Conservation (phyloP, 2,113 vertebrate species). For the Athene cunicularia region DNA sequence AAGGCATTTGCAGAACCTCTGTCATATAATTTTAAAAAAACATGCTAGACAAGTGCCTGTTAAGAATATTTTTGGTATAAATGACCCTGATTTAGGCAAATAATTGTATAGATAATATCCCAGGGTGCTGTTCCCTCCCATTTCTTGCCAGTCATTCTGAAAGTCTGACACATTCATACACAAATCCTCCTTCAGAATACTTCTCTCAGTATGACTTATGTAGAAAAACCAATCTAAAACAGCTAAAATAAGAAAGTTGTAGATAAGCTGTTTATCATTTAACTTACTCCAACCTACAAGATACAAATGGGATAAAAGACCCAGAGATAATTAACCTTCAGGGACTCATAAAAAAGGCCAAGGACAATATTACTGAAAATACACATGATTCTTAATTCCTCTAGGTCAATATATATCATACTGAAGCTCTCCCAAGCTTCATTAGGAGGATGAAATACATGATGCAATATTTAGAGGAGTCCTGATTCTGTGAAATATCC, state of each 20-base stretch:
- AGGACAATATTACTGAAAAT: background rate
- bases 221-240: background rate
- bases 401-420: background rate
- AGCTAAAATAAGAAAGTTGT: background rate
- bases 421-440: background rate
- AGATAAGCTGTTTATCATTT: slow-evolving; percentile 8
- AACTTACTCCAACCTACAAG: background rate
- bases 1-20: background rate
- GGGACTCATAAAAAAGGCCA: background rate
- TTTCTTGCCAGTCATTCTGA: background rate
- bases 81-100: background rate
- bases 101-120: background rate
- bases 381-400: background rate
- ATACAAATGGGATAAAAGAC: background rate
- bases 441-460: slow-evolving; percentile 29
- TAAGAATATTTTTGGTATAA: background rate
- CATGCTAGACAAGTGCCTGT: background rate
- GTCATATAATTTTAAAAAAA: background rate
- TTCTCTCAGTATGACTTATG: background rate
- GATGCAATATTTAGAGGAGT: slow-evolving; percentile 23
- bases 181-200: background rate
- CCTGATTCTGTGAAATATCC: slow-evolving; percentile 30
- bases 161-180: background rate
- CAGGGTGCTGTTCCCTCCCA: background rate
- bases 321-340: slow-evolving; percentile 17